Evolutionary conservation across 2,888 invertebrate genomes (phyloP), one percentile per base, ranked within the genome.

Genomic region (Hoplodrina blanda): DNA sequence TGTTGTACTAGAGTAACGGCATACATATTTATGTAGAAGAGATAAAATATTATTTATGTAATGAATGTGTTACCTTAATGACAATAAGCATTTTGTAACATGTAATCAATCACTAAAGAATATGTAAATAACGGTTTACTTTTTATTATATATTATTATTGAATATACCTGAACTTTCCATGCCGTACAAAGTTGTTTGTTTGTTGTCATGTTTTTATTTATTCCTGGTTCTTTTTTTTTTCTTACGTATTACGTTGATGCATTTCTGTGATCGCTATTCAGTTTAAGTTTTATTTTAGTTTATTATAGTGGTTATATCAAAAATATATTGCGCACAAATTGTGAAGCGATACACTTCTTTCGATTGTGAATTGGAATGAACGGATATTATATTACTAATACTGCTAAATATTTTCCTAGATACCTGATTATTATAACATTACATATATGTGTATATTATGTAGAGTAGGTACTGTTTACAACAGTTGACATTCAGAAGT

Each of bases 241-340:
- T 87, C 70, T 85, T 78, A 87, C 91, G 91, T 92, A 87, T 82
- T 84, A 85, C 87, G 90, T 93, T 91, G 91, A 91, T 91, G 94
- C 94, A 94, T 95, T 95, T 95, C 95, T 95, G 95, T 95, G 95
- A 95, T 95, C 90, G 84, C 86, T 91, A 83, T 90, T 91, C 91
- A 90, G 86, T 89, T 89, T 94, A 92, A 90, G 90, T 89, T 91
- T 90, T 88, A 88, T 90, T 89, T 90, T 88, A 88, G 85, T 86
- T 87, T 85, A 85, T 80, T 80, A 81, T 89, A 88, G 84, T 87
- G 82, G 68, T 76, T 86, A 87, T 86, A 89, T 75, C 75, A 63
- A 85, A 85, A 81, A 69, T 60, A 85, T 82, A 83, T 87, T 85
- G 81, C 87, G 90, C 94, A 93, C 93, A 94, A 93, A 93, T 87